Conservation (phyloP, 2,113 vertebrate species). For the Proteles cristata region DNA sequence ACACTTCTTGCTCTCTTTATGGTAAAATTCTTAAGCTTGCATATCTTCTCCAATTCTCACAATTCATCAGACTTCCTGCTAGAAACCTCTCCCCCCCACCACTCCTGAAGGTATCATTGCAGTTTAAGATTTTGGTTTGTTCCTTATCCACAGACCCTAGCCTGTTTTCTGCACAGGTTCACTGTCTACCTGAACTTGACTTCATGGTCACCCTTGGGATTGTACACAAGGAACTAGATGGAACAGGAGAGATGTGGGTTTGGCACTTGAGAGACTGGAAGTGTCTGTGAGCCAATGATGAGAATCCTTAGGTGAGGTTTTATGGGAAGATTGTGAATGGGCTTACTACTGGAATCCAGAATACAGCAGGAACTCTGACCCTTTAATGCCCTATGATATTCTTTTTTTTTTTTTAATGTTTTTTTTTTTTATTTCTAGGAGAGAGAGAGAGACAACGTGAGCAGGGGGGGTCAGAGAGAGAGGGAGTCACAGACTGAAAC, state of each 20-base stretch:
- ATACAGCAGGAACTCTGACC: not conserved
- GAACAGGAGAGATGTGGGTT: not conserved
- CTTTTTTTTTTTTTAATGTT: too few species aligned
- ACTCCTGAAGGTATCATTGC: not conserved
- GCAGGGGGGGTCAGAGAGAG: too few species aligned
- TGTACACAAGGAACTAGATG: not conserved
- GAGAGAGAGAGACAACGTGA: too few species aligned
- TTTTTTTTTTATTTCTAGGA: too few species aligned
- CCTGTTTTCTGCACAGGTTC: not conserved
- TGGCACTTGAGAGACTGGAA: not conserved
- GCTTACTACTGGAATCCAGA: not conserved
- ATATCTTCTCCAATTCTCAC: not conserved
- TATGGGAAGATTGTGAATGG: not conserved
- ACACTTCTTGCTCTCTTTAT: not conserved
- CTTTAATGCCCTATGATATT: not conserved
- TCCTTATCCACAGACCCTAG: not conserved
- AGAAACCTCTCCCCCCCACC: not conserved
- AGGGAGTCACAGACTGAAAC: too few species aligned
- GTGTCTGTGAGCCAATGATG: not conserved
- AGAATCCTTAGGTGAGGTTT: not conserved
- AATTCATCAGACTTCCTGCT: not conserved
- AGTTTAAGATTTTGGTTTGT: not conserved
- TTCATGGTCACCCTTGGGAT: not conserved
- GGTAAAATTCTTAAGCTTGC: not conserved
- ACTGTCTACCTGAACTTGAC: not conserved